These are phyloP conservation scores for Aphidoletes aphidimyza DNA, from an alignment of 2,888 invertebrate species.

Conservation along the genomic window DNA sequence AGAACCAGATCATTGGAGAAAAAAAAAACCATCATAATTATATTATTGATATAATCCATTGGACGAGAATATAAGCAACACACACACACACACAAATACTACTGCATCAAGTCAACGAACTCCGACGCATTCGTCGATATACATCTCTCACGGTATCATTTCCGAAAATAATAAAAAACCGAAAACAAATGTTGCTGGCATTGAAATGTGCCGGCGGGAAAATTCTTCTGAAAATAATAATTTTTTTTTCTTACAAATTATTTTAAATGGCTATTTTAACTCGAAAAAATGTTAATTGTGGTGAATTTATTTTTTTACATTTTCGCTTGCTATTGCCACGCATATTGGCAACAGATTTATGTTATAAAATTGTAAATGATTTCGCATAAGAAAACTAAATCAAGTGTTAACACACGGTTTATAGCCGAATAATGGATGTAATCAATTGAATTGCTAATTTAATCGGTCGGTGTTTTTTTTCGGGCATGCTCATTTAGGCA, in stretches of 20 bases:
- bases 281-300: background rate
- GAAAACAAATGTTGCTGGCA: slow-evolving; percentile 22
- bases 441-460: background rate
- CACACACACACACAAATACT: too few species aligned
- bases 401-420: background rate
- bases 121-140: slow-evolving; percentile 17
- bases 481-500: background rate
- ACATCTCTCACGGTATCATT: slow-evolving; percentile 53
- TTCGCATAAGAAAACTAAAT: background rate
- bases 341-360: background rate
- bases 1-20: too few species aligned
- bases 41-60: slow-evolving; percentile 22
- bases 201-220: background rate
- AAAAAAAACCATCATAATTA: background rate
- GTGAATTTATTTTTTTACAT: background rate
- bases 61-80: background rate
- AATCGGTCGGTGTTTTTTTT: background rate
- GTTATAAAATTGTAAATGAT: background rate
- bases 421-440: background rate
- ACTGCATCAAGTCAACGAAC: slow-evolving; percentile 17
- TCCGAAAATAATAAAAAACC: slow-evolving; percentile 45
- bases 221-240: background rate
- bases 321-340: background rate
- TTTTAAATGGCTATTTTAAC: background rate
- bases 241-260: background rate